A percentile compares a stretch with the other conserved stretches of the same genome.
These are phyloP conservation scores for Kryphioiulus occultus DNA, from an alignment of 2,888 invertebrate species.

Conservation along the genomic window DNA sequence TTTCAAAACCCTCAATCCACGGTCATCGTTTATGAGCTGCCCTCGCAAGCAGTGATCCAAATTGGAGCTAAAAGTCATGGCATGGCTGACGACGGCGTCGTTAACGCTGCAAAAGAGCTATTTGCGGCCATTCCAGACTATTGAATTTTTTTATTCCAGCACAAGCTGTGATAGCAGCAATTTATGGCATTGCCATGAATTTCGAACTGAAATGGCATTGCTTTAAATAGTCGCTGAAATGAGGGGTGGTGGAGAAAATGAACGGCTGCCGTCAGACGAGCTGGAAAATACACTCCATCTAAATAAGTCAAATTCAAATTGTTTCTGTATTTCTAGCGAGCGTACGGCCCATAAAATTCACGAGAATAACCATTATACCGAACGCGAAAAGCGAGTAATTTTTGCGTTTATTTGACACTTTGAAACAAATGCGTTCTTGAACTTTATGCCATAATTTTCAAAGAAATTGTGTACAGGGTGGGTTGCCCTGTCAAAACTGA, in stretches of 20 bases:
- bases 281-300: neutral
- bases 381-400: neutral
- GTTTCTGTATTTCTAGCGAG: neutral
- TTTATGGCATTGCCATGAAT: slow-evolving; percentile 9
- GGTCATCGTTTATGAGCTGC: too few species aligned
- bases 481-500: neutral
- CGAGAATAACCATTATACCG: neutral
- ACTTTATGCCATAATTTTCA: neutral
- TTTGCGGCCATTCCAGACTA: neutral
- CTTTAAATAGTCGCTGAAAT: neutral
- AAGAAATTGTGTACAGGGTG: neutral
- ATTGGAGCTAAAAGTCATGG: too few species aligned
- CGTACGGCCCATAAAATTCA: neutral
- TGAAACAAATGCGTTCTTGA: neutral
- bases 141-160: neutral
- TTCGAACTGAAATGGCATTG: slow-evolving; percentile 3
- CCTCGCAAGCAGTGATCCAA: too few species aligned
- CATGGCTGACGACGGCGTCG: neutral
- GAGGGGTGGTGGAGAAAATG: neutral
- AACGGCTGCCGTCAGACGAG: neutral
- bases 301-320: neutral
- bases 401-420: neutral
- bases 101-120: neutral
- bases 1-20: too few species aligned
- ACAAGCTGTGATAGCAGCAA: neutral